A percentile compares a stretch with the other conserved stretches of the same genome.
Conservation (phyloP, 2,888 invertebrate species). For the Sabellastarte sp. region DNA sequence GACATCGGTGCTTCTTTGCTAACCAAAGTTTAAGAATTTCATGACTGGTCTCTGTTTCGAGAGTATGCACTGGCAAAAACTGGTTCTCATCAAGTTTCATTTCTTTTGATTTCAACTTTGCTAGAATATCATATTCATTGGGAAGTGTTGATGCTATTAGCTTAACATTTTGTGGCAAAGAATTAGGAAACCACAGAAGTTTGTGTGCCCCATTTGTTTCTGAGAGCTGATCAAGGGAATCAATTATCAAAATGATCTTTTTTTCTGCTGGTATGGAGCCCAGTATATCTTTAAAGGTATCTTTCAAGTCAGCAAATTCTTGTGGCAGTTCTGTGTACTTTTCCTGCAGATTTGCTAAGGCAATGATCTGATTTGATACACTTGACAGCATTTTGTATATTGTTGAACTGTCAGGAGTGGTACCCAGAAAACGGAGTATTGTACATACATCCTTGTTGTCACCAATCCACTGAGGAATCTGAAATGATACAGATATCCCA, state of each 20-base stretch:
- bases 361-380: conserved; percentile 41
- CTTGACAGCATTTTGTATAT: conserved; percentile 38
- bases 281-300: conserved; percentile 36
- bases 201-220: conserved; percentile 36
- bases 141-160: conserved; percentile 41
- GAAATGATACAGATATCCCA: too few species aligned
- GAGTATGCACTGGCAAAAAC: conserved; percentile 67
- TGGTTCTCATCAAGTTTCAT: conserved; percentile 86
- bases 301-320: conserved; percentile 36
- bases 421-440: conserved; percentile 43
- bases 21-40: conserved; percentile 64
- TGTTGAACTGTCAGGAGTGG: conserved; percentile 43
- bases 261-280: conserved; percentile 37
- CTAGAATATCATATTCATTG: conserved; percentile 60
- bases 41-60: conserved; percentile 7
- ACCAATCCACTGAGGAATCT: neutral
- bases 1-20: conserved; percentile 63
- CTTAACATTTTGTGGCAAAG: conserved; percentile 43
- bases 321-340: conserved; percentile 8
- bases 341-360: conserved; percentile 13
- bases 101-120: conserved; percentile 61
- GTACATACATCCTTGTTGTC: conserved; percentile 15
- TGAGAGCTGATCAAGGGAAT: conserved; percentile 42
- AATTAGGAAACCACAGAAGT: conserved; percentile 45
- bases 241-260: conserved; percentile 41